phyloP scores from a whole-genome alignment of 1,140 invertebrate genomes.

The Hesperophylax magnus region DNA sequence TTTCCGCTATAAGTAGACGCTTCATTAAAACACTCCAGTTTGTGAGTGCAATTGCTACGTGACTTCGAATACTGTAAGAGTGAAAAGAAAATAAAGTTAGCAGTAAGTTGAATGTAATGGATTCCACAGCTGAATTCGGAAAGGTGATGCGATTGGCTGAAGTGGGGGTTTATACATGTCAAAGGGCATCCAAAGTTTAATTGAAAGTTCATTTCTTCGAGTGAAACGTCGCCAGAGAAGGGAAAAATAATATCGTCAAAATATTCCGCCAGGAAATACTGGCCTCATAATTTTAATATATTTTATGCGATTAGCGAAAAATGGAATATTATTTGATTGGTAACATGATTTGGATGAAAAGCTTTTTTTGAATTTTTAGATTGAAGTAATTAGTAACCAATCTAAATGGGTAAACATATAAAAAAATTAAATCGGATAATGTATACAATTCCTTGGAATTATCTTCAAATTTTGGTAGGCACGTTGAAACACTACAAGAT shows the following conservation, averaged over 20 bases:
- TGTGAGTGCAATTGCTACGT: constrained; percentile 17
- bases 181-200: constrained; percentile 1
- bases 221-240: background rate
- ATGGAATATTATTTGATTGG: no score
- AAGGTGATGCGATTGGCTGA: constrained; percentile 10
- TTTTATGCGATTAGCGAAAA: no score
- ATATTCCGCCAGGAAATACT: no score
- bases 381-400: no score
- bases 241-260: no score
- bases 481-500: no score
- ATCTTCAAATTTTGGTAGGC: no score
- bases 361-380: no score
- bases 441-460: background rate
- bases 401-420: no score
- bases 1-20: background rate
- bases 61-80: background rate
- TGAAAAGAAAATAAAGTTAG: background rate
- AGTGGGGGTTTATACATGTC: background rate
- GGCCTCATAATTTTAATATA: no score
- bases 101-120: constrained; percentile 5
- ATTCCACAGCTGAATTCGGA: constrained; percentile 12
- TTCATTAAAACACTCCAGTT: background rate
- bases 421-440: background rate
- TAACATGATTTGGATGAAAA: background rate
- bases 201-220: background rate